Conservation (phyloP, 1,140 invertebrate species). For the Bombus breviceps region DNA sequence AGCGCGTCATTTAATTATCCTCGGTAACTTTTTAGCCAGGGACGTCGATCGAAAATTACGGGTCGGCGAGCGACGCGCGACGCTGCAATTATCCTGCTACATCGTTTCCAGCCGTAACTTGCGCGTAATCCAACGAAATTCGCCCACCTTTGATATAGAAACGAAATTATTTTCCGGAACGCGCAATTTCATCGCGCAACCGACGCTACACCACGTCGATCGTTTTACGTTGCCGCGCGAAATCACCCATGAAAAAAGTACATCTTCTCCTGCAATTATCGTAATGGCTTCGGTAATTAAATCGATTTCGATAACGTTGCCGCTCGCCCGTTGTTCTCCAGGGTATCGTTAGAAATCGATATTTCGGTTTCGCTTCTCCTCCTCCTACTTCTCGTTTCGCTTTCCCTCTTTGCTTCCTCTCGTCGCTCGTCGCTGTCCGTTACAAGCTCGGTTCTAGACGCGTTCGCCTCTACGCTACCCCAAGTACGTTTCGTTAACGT, state of each 20-base stretch:
- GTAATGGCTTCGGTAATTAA: conserved; percentile 40
- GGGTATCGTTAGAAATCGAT: conserved; percentile 25
- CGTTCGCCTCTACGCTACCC: no score
- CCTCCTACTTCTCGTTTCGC: not conserved
- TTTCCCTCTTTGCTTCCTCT: not conserved
- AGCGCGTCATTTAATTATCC: conserved; percentile 1
- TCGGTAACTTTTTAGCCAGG: not conserved
- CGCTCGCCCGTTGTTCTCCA: not conserved
- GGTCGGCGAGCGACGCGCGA: not conserved
- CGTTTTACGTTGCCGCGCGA: not conserved
- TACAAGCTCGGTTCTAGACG: not conserved
- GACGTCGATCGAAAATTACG: not conserved
- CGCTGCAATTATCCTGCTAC: not conserved
- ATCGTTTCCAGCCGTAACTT: not conserved
- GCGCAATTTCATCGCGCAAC: not conserved
- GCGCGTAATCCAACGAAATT: not conserved
- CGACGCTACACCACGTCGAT: not conserved
- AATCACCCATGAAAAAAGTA: conserved; percentile 6
- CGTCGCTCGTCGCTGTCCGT: not conserved
- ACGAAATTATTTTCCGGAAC: conserved; percentile 20
- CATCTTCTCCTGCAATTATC: conserved; percentile 13
- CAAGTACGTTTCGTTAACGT: not conserved
- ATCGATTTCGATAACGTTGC: conserved; percentile 33
- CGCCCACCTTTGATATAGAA: not conserved
- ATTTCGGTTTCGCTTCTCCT: not conserved